Percentiles rank a stretch among this genome's conserved stretches.
phyloP scores from a whole-genome alignment of 2,888 invertebrate species.

The Luffia ferchaultella region DNA sequence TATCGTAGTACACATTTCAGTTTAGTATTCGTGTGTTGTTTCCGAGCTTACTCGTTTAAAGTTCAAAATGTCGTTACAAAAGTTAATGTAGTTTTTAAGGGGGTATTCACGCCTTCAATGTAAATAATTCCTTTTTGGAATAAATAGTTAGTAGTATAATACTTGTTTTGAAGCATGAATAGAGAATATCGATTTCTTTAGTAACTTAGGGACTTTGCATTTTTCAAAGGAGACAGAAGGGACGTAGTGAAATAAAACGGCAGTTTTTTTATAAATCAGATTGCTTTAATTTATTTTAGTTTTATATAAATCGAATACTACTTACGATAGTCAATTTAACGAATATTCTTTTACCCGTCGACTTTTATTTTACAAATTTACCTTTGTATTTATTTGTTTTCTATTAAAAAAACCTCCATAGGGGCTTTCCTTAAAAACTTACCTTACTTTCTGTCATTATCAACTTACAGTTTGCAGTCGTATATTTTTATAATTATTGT shows the following conservation, averaged over 20 bases:
- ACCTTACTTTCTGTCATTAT: slow-evolving; percentile 50
- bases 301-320: slow-evolving; percentile 68
- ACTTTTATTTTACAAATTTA: slow-evolving; percentile 60
- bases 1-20: too few species aligned
- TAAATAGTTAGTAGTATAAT: too few species aligned
- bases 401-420: slow-evolving; percentile 60
- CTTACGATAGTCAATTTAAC: slow-evolving; percentile 64
- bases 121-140: background rate
- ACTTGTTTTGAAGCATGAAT: background rate
- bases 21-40: background rate
- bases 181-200: too few species aligned
- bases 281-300: slow-evolving; percentile 65
- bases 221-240: too few species aligned
- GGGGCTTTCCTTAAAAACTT: slow-evolving; percentile 60
- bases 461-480: slow-evolving; percentile 47
- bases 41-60: background rate
- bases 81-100: background rate
- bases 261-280: slow-evolving; percentile 58
- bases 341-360: slow-evolving; percentile 62
- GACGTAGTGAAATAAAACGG: slow-evolving; percentile 35
- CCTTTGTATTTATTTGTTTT: slow-evolving; percentile 48
- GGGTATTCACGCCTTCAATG: background rate
- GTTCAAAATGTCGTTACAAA: background rate
- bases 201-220: too few species aligned
- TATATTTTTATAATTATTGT: slow-evolving; percentile 35